Evolutionary conservation across 2,797 vertebrate genomes (phyloP).

Genomic region (Gila robusta): DNA sequence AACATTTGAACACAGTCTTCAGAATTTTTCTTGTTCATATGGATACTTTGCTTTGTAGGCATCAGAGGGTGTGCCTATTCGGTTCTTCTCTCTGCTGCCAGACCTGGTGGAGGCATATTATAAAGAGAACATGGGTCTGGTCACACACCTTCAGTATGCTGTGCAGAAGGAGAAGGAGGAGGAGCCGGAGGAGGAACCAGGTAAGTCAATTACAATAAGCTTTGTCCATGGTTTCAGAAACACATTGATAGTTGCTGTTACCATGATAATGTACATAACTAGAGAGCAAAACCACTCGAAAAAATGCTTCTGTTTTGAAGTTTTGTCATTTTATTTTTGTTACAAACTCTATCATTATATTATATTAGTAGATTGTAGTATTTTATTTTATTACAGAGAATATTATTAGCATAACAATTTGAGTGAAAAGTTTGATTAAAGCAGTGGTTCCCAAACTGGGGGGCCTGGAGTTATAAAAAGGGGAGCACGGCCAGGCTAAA

Average conservation of each 20-base stretch:
- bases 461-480: neutral
- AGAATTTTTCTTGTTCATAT: slow-evolving; percentile 7
- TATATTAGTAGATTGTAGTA: neutral
- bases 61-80: slow-evolving; percentile 93
- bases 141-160: slow-evolving; percentile 90
- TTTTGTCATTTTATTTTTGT: neutral
- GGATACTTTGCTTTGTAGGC: slow-evolving; percentile 79
- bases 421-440: neutral
- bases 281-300: neutral
- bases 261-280: neutral
- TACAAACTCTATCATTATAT: neutral
- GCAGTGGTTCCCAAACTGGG: neutral
- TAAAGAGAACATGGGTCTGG: slow-evolving; percentile 93
- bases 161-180: slow-evolving; percentile 86
- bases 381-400: neutral
- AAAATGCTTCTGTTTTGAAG: neutral
- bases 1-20: neutral
- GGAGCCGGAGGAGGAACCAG: slow-evolving; percentile 87
- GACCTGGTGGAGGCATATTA: slow-evolving; percentile 95
- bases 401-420: neutral
- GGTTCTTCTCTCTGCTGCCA: slow-evolving; percentile 86
- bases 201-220: slow-evolving; percentile 70
- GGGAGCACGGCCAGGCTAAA: neutral
- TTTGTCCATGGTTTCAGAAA: neutral
- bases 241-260: neutral